Conservation (phyloP, 2,888 invertebrate species). For the Siphonodentalium dalli region DNA sequence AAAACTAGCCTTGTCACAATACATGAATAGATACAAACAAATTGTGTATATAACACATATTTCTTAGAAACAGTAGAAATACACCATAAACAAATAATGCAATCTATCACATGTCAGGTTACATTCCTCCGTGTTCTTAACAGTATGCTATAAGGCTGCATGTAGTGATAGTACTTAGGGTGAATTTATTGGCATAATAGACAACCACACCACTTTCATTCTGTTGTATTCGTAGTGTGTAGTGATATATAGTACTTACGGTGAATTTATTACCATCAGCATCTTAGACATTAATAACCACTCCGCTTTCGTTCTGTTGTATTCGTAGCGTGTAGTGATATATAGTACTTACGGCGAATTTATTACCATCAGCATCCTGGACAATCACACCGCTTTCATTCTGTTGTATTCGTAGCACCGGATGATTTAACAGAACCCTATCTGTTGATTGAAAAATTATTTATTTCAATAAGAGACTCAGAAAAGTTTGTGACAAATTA, state of each 20-base stretch:
- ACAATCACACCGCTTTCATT: conserved; percentile 41
- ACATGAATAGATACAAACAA: too few species aligned
- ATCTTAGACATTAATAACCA: conserved; percentile 43
- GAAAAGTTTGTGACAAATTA: too few species aligned
- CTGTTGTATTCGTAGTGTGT: conserved; percentile 54
- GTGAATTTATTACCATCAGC: conserved; percentile 35
- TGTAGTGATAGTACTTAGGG: conserved; percentile 36
- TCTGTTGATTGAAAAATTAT: conserved; percentile 31
- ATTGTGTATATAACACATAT: too few species aligned
- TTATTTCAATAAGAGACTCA: too few species aligned
- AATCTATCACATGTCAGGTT: too few species aligned
- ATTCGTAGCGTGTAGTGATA: conserved; percentile 52
- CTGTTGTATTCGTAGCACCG: conserved; percentile 58
- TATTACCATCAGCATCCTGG: conserved; percentile 44
- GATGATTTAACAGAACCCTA: conserved; percentile 46
- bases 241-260: conserved; percentile 39
- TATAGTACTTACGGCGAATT: conserved; percentile 37
- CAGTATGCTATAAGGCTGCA: too few species aligned
- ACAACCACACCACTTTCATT: conserved; percentile 36
- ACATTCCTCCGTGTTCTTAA: too few species aligned
- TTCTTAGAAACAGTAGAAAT: too few species aligned
- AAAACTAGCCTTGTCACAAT: too few species aligned
- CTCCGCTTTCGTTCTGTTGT: conserved; percentile 40
- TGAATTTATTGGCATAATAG: conserved; percentile 36
- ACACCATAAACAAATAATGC: too few species aligned